Conservation (phyloP, 2,113 vertebrate species). For the Microcebus jonahi region DNA sequence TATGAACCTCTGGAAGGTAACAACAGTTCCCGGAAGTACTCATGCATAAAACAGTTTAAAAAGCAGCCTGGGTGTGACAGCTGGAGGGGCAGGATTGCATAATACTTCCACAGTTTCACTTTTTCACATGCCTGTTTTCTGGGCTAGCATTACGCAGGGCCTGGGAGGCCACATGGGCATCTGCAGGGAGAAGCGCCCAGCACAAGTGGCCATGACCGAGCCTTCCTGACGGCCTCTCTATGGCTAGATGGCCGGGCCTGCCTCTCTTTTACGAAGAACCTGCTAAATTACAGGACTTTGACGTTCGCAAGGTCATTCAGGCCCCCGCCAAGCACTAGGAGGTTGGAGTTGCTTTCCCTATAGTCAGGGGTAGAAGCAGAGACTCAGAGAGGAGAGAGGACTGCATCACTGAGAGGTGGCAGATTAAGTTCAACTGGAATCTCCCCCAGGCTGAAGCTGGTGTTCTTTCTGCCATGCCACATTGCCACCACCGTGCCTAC, state of each 20-base stretch:
- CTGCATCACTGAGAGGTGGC: not conserved
- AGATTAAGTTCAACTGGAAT: not conserved
- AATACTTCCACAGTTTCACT: not conserved
- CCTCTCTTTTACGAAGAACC: not conserved
- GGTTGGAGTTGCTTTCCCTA: not conserved
- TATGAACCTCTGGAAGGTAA: not conserved
- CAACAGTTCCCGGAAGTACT: not conserved
- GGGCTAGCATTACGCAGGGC: not conserved
- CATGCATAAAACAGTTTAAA: not conserved
- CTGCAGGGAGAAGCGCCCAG: not conserved
- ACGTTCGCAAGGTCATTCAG: not conserved
- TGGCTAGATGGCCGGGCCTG: not conserved
- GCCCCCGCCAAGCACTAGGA: not conserved
- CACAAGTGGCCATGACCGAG: accelerated
- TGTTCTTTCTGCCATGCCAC: not conserved
- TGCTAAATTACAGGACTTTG: not conserved
- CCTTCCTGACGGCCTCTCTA: constrained; percentile 47
- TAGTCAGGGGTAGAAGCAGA: not conserved
- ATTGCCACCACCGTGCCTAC: not conserved
- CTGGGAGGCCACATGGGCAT: not conserved
- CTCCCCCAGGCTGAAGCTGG: not conserved
- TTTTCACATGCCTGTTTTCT: not conserved
- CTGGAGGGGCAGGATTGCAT: not conserved
- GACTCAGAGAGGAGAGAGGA: not conserved
- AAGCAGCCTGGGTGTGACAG: not conserved